Conservation (phyloP, 1,140 invertebrate genomes). For the Drepana arcuata region DNA sequence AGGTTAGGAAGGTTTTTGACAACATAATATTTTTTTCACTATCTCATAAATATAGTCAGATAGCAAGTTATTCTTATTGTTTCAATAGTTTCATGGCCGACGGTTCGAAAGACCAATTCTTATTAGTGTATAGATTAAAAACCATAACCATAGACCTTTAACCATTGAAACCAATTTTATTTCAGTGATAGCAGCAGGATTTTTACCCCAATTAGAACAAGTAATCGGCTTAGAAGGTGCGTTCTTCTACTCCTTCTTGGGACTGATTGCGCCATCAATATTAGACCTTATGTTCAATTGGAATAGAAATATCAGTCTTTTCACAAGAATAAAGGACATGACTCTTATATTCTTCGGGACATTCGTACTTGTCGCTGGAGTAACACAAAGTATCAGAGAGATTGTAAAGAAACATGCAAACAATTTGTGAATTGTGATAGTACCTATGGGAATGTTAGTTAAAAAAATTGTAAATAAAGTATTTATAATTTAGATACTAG, state of each 20-base stretch:
- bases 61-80: background rate
- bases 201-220: constrained; percentile 85
- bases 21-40: constrained; percentile 2
- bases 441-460: no score
- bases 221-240: constrained; percentile 93
- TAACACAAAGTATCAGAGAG: constrained; percentile 57
- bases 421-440: no score
- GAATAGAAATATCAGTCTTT: constrained; percentile 74
- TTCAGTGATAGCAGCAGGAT: constrained; percentile 82
- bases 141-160: no score
- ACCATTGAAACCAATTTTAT: no score
- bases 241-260: constrained; percentile 88
- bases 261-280: constrained; percentile 87
- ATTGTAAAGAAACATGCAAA: constrained; percentile 18
- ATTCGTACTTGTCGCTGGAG: constrained; percentile 54
- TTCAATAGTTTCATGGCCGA: background rate
- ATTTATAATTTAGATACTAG: no score
- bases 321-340: constrained; percentile 80
- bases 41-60: background rate
- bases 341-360: constrained; percentile 62
- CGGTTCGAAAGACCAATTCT: no score
- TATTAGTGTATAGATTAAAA: no score
- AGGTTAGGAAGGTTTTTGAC: no score
- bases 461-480: no score
- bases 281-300: constrained; percentile 83